These are phyloP conservation scores for Drosophila sproati DNA, from an alignment of 1,140 invertebrate species.

Conservation along the genomic window DNA sequence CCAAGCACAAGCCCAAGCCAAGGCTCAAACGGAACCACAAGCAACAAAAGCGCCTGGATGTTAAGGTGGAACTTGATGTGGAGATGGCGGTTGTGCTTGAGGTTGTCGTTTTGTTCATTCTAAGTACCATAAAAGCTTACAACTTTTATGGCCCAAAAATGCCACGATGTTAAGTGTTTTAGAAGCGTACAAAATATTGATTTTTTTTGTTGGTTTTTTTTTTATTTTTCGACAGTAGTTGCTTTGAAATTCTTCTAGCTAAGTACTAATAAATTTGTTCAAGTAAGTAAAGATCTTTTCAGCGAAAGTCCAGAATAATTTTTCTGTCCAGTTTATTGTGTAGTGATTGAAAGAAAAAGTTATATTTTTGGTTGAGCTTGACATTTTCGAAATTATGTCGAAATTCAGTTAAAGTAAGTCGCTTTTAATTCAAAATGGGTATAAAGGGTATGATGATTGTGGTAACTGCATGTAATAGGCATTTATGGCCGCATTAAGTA, in stretches of 20 bases:
- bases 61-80: neutral
- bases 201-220: conserved; percentile 30
- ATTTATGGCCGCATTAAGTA: too few relatives aligned
- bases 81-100: conserved; percentile 25
- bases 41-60: neutral
- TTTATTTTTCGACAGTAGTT: conserved; percentile 18
- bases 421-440: too few relatives aligned
- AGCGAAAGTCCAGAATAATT: neutral
- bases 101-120: conserved; percentile 64
- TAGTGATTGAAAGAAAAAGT: neutral
- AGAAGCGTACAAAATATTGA: conserved; percentile 57
- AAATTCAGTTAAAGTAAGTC: too few relatives aligned
- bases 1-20: conserved; percentile 18
- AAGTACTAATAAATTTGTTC: conserved; percentile 22
- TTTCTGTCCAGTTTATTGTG: neutral
- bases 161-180: conserved; percentile 42
- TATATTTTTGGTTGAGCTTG: neutral
- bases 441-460: too few relatives aligned
- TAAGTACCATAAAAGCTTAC: conserved; percentile 72
- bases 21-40: conserved; percentile 2
- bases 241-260: neutral
- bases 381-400: neutral
- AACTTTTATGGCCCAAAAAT: conserved; percentile 68
- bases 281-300: conserved; percentile 7
- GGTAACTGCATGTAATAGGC: too few relatives aligned